Evolutionary conservation across 1,140 invertebrate genomes (phyloP).

Genomic region (Psilanteris sp.): DNA sequence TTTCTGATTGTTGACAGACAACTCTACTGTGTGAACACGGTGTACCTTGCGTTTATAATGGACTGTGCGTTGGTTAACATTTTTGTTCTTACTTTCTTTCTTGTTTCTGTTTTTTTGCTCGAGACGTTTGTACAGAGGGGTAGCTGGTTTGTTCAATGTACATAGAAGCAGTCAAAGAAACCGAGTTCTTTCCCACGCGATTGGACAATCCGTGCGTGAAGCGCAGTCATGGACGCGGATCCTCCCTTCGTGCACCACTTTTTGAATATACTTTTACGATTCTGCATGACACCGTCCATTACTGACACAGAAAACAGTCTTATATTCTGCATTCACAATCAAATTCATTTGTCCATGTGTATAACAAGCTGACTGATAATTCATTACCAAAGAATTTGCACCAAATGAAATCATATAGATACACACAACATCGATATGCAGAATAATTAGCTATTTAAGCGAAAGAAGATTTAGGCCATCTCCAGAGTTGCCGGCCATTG

Average conservation of each 20-base stretch:
- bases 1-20: constrained; percentile 3
- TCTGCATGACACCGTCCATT: constrained; percentile 62
- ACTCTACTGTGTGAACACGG: constrained; percentile 8
- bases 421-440: constrained; percentile 67
- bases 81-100: constrained; percentile 15
- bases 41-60: constrained; percentile 20
- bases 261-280: constrained; percentile 41
- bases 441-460: constrained; percentile 73
- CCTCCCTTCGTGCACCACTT: constrained; percentile 44
- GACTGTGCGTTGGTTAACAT: constrained; percentile 24
- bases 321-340: constrained; percentile 41
- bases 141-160: constrained; percentile 43
- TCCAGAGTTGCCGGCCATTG: constrained; percentile 79
- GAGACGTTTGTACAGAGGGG: constrained; percentile 25
- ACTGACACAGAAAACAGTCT: constrained; percentile 59
- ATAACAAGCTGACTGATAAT: constrained; percentile 55
- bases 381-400: constrained; percentile 58
- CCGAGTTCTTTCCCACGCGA: constrained; percentile 1
- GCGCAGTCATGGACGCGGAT: constrained; percentile 59
- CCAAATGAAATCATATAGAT: constrained; percentile 58
- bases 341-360: constrained; percentile 54
- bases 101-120: constrained; percentile 9
- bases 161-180: constrained; percentile 8
- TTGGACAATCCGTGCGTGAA: constrained; percentile 35
- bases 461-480: constrained; percentile 78